Base-by-base conservation (phyloP, 2,113 vertebrate genomes). In the Psammodynastes pulverulentus region DNA sequence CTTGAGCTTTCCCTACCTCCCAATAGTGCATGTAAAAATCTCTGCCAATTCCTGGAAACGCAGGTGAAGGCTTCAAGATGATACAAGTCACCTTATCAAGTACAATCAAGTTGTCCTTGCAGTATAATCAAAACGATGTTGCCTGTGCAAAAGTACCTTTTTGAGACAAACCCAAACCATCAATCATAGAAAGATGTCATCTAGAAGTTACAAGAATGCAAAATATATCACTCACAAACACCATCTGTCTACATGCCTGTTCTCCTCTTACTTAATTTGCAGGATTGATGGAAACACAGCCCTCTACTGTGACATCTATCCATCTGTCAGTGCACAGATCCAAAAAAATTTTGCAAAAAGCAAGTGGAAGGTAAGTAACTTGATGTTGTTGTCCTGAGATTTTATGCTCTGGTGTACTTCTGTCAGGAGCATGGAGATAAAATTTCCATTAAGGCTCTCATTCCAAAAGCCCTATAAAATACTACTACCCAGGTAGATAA, bases 271-370 rank as follows among this genome's bases (percentile, higher is more conserved):
- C 92, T 93, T 93, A 56, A 94, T 94, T 96, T 96, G 92, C 97
- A 99, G 99, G 99, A 99, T 99, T 96, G 97, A 97, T 17, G 98
- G 97, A 72, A 98, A 98, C 84, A 98, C 98, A 43, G 98, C 98
- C 85, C 98, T 98, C 72, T 98, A 98, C 94, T 94, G 97, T 89
- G 98, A 99, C 97, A 99, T 99, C 95, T 98, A 98, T 95, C 97
- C 97, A 9, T 99, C 99, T 19, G 98, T 99, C 95, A 98, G 98
- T 23, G 98, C 98, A 92, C 98, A 99, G 97, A 98, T 99, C 93
- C 98, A 98, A 97, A 99, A 98, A 92, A 99, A 98, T 96, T 99
- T 99, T 95, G 98, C 98, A 96, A 99, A 98, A 97, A 98, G 98
- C 93, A 99, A 98, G 93, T 99, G 99, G 99, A 98, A 97, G 98